Percentiles rank a stretch among this genome's conserved stretches.
Conservation (phyloP, 2,888 invertebrate genomes). For the Coremacera marginata region DNA sequence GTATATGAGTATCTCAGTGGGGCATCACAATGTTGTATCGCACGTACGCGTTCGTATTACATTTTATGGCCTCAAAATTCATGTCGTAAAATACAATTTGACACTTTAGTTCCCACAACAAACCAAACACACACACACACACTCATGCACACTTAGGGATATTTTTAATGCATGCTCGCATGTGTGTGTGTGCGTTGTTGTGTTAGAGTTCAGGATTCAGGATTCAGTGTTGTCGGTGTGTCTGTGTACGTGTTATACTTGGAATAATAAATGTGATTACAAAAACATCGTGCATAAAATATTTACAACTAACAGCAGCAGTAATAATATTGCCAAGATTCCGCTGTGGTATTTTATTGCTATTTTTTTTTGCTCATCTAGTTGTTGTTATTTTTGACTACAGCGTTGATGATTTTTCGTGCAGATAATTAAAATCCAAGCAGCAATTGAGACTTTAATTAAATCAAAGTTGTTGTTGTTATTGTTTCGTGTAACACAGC, state of each 20-base stretch:
- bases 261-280: constrained; percentile 11
- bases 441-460: no score
- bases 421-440: no score
- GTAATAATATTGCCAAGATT: background rate
- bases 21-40: background rate
- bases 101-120: constrained; percentile 6
- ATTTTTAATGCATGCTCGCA: background rate
- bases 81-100: constrained; percentile 27
- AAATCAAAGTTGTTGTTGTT: no score
- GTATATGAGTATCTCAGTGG: no score
- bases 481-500: no score
- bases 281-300: constrained; percentile 1
- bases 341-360: background rate
- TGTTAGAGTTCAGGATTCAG: background rate
- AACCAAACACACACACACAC: constrained; percentile 4
- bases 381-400: background rate
- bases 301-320: background rate
- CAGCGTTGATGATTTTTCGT: background rate
- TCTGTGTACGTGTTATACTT: background rate
- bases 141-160: background rate
- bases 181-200: constrained; percentile 2
- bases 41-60: constrained; percentile 8
- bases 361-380: background rate
- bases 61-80: constrained; percentile 26
- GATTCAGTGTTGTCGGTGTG: background rate